Percentiles rank a stretch among this genome's conserved stretches.
Conservation (phyloP, 2,797 vertebrate genomes). For the Eutrigla gurnardus region DNA sequence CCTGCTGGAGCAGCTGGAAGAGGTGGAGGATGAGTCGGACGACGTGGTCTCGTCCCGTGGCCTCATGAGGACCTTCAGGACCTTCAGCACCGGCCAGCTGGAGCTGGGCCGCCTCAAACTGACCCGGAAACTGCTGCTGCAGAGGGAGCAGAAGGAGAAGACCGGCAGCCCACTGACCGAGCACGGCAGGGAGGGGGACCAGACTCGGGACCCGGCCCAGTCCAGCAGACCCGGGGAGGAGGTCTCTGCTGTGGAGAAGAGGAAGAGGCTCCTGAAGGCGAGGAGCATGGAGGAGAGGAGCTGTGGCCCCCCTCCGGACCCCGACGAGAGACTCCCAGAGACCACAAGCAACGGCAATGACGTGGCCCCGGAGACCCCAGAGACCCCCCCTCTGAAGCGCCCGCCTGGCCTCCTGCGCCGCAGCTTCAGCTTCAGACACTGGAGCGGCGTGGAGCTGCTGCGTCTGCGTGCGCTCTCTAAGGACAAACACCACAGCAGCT, state of each 20-base stretch:
- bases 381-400: constrained; percentile 62
- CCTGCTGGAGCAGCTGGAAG: constrained; percentile 83
- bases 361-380: constrained; percentile 20
- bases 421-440: constrained; percentile 93
- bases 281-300: constrained; percentile 74
- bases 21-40: constrained; percentile 82
- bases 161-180: constrained; percentile 37
- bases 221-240: too few relatives aligned
- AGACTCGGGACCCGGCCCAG: too few relatives aligned
- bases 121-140: constrained; percentile 54
- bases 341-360: constrained; percentile 49
- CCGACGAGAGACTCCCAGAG: background rate
- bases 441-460: constrained; percentile 84
- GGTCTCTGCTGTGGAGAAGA: constrained; percentile 14
- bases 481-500: constrained; percentile 89
- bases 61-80: constrained; percentile 87
- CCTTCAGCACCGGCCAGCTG: constrained; percentile 93
- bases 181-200: background rate
- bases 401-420: constrained; percentile 83
- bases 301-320: background rate
- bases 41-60: constrained; percentile 69
- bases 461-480: constrained; percentile 78
- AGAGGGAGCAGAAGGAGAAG: constrained; percentile 56
- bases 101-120: constrained; percentile 88
- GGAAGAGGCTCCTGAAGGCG: constrained; percentile 70